A percentile compares a stretch with the other conserved stretches of the same genome.
These are phyloP conservation scores for Mungos mungo DNA, from an alignment of 2,113 vertebrate species.

Conservation along the genomic window DNA sequence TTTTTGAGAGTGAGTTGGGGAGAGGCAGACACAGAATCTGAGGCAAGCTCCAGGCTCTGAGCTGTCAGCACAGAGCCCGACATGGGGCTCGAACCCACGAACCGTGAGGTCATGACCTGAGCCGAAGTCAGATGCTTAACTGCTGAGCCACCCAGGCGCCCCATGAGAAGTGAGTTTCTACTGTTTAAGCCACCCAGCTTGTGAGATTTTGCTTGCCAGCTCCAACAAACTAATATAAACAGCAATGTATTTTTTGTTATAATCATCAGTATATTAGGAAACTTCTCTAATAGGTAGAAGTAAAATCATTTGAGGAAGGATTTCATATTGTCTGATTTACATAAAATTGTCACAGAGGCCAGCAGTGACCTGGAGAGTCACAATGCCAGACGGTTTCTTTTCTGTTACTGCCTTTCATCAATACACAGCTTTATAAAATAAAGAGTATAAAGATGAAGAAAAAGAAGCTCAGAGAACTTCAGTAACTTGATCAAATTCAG, in stretches of 20 bases:
- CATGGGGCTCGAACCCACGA: accelerated
- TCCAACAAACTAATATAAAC: neutral
- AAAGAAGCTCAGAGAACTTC: neutral
- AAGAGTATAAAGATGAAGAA: neutral
- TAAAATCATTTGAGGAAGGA: neutral
- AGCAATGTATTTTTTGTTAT: neutral
- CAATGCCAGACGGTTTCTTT: neutral
- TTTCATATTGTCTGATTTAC: neutral
- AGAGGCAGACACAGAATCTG: too few relatives aligned
- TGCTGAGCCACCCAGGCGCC: too few relatives aligned
- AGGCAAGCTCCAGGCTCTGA: too few relatives aligned
- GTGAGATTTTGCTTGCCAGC: neutral
- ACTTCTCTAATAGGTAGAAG: neutral
- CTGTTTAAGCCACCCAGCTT: neutral
- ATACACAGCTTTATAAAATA: neutral
- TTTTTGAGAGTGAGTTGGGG: too few relatives aligned
- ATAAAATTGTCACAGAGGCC: neutral
- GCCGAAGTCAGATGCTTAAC: too few relatives aligned
- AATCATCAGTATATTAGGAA: neutral
- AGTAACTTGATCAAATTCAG: neutral
- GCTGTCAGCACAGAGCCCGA: too few relatives aligned
- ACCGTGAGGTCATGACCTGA: too few relatives aligned
- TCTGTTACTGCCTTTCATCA: neutral
- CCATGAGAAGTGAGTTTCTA: neutral
- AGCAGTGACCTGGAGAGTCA: neutral